Evolutionary conservation across 1,140 invertebrate species (phyloP).

Genomic region (Euura lappo): DNA sequence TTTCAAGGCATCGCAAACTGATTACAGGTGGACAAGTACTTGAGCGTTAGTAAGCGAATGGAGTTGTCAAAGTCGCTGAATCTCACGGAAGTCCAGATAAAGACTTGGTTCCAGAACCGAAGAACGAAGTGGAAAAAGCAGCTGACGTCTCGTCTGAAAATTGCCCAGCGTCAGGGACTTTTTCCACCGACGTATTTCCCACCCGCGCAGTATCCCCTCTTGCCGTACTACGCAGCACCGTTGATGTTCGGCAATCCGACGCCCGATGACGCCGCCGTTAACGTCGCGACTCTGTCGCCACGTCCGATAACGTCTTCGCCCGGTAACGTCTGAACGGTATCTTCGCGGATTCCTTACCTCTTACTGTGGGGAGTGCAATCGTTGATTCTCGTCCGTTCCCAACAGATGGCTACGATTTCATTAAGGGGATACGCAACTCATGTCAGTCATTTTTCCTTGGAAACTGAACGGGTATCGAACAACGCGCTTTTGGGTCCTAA

Average conservation of each 20-base stretch:
- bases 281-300: constrained; percentile 18
- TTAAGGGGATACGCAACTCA: no score
- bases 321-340: background rate
- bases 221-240: constrained; percentile 58
- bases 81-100: constrained; percentile 95
- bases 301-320: background rate
- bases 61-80: constrained; percentile 88
- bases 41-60: constrained; percentile 93
- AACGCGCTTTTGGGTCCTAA: no score
- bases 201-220: constrained; percentile 67
- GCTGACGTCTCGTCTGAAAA: constrained; percentile 84
- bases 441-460: no score
- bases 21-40: constrained; percentile 85
- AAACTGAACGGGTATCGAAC: no score
- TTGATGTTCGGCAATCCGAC: constrained; percentile 58
- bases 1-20: no score
- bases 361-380: no score
- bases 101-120: constrained; percentile 97
- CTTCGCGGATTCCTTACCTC: no score
- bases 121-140: constrained; percentile 98
- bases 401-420: no score
- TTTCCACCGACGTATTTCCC: constrained; percentile 75
- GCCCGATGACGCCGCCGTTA: constrained; percentile 22
- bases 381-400: no score
- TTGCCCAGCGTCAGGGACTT: constrained; percentile 83